These are phyloP conservation scores for Dioctria linearis DNA, from an alignment of 2,888 invertebrate species.

Conservation along the genomic window DNA sequence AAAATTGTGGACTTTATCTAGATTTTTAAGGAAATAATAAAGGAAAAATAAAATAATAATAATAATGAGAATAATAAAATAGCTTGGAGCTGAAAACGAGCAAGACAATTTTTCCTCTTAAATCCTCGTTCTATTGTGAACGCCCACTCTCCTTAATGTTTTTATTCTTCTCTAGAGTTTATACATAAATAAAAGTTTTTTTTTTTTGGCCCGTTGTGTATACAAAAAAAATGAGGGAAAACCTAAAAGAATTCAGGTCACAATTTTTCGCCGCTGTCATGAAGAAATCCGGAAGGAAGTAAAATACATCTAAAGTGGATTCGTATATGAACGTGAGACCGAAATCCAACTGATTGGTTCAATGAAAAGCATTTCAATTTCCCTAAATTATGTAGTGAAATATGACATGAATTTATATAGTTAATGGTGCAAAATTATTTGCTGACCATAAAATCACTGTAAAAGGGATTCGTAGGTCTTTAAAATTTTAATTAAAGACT, in stretches of 20 bases:
- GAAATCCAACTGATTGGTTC: constrained; percentile 16
- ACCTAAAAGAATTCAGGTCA: not conserved
- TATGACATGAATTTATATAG: not conserved
- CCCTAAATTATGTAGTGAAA: constrained; percentile 31
- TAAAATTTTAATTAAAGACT: not conserved
- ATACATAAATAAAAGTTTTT: not conserved
- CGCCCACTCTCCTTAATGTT: not conserved
- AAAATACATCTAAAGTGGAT: not conserved
- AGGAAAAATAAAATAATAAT: not conserved
- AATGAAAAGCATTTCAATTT: constrained; percentile 46
- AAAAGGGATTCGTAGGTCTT: not conserved
- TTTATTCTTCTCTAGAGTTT: not conserved
- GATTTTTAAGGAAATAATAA: not conserved
- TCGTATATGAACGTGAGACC: not conserved
- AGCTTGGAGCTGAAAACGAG: not conserved
- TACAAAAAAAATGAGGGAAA: not conserved
- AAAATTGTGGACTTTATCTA: not conserved
- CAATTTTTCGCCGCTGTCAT: not conserved
- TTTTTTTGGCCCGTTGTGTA: not conserved
- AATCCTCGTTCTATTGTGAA: not conserved
- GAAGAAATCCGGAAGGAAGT: not conserved
- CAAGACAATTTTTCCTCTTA: not conserved
- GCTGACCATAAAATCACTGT: constrained; percentile 9
- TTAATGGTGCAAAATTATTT: constrained; percentile 9
- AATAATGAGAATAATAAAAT: too few relatives aligned